Conservation (phyloP, 92 coral and sea anemone species). For the Epizoanthus ramosus region DNA sequence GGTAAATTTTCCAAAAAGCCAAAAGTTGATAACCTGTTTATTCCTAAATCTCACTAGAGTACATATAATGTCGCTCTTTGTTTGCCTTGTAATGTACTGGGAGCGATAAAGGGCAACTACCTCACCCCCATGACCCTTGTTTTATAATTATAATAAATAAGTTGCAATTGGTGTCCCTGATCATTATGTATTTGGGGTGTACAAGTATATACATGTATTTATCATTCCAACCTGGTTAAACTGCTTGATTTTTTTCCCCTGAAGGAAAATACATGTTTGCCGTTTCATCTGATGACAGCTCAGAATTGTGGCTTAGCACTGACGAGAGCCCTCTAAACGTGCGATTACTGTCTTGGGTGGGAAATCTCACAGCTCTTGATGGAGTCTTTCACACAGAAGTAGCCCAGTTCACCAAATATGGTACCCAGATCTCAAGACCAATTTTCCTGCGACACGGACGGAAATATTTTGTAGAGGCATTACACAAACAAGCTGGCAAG, state of each 20-base stretch:
- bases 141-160: too few relatives aligned
- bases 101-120: too few relatives aligned
- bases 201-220: too few relatives aligned
- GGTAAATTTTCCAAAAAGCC: too few relatives aligned
- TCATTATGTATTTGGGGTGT: too few relatives aligned
- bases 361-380: constrained; percentile 73
- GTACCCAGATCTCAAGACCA: constrained; percentile 75
- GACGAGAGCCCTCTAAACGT: constrained; percentile 78
- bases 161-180: too few relatives aligned
- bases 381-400: constrained; percentile 59
- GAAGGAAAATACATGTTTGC: constrained; percentile 88
- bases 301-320: constrained; percentile 94
- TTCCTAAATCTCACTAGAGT: too few relatives aligned
- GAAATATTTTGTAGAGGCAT: constrained; percentile 88
- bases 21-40: too few relatives aligned
- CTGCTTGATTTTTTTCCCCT: not conserved
- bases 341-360: constrained; percentile 86
- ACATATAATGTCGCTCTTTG: too few relatives aligned
- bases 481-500: constrained; percentile 85
- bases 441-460: constrained; percentile 70
- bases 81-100: too few relatives aligned
- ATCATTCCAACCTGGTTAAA: not conserved
- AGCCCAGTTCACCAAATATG: constrained; percentile 88
- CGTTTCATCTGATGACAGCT: constrained; percentile 91
- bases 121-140: too few relatives aligned